phyloP scores from a whole-genome alignment of 2,797 vertebrate species.

The Semaprochilodus insignis region DNA sequence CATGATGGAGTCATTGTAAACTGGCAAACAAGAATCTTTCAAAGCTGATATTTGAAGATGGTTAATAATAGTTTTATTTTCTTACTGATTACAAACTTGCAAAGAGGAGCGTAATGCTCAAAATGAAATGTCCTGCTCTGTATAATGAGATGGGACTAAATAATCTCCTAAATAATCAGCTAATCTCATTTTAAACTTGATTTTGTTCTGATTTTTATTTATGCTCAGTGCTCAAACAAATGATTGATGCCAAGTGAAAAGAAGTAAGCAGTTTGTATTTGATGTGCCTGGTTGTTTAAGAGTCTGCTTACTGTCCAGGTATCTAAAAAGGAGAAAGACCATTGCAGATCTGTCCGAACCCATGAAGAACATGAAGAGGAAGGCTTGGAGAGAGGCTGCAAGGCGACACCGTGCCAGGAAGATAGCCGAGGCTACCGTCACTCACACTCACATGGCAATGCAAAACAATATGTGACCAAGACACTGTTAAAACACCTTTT shows the following conservation, averaged over 20 bases:
- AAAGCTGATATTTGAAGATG: too few species aligned
- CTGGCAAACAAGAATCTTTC: too few species aligned
- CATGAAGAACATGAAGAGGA: constrained; percentile 72
- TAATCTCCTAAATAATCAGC: too few species aligned
- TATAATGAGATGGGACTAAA: too few species aligned
- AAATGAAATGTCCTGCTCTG: too few species aligned
- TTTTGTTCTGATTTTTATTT: too few species aligned
- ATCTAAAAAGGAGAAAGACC: constrained; percentile 66
- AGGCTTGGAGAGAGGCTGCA: constrained; percentile 77
- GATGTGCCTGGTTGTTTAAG: neutral
- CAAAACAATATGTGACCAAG: neutral
- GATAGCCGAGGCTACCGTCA: constrained; percentile 54
- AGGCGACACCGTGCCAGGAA: constrained; percentile 75
- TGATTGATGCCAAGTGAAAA: neutral
- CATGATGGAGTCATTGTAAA: too few species aligned
- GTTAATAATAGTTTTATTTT: too few species aligned
- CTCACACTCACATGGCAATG: constrained; percentile 30
- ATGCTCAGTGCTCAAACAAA: too few species aligned
- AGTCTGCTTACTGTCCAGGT: constrained; percentile 59
- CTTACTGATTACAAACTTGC: too few species aligned
- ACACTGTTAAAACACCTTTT: neutral
- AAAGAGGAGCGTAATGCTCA: too few species aligned
- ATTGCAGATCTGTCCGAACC: constrained; percentile 74
- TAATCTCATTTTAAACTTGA: too few species aligned
- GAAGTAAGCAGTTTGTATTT: neutral